phyloP scores from a whole-genome alignment of 2,888 invertebrate genomes.

The Argynnis bischoffii region DNA sequence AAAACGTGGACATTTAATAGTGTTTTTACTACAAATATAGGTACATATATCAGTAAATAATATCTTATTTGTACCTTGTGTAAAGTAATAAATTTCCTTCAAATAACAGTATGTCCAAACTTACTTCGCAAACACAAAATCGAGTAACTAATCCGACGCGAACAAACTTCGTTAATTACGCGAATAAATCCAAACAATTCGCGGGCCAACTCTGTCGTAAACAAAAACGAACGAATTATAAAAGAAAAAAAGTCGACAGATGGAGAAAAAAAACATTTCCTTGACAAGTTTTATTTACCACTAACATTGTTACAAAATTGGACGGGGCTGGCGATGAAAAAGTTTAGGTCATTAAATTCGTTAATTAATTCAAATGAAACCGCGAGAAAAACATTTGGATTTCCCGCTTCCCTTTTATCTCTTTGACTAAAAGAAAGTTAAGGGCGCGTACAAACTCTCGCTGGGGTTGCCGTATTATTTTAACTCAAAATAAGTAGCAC shows the following conservation, averaged over 20 bases:
- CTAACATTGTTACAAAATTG: conserved; percentile 76
- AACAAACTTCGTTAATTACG: conserved; percentile 81
- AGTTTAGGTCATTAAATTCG: conserved; percentile 79
- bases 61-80: neutral
- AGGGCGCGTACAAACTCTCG: conserved; percentile 55
- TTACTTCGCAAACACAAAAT: conserved; percentile 69
- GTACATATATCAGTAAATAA: neutral
- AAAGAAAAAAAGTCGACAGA: conserved; percentile 63
- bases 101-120: conserved; percentile 4
- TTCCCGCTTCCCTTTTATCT: conserved; percentile 66
- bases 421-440: conserved; percentile 59
- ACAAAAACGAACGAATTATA: conserved; percentile 73
- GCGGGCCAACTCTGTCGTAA: conserved; percentile 59
- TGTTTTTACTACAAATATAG: neutral
- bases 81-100: conserved; percentile 5
- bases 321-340: conserved; percentile 69
- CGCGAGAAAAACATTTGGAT: conserved; percentile 78
- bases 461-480: neutral
- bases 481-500: too few relatives aligned
- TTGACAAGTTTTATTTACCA: conserved; percentile 81
- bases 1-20: neutral
- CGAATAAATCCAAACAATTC: conserved; percentile 79
- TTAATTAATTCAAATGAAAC: conserved; percentile 82
- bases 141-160: conserved; percentile 73
- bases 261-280: conserved; percentile 77